Base-by-base conservation (phyloP, 2,113 vertebrate species). In the Thalassoma bifasciatum region DNA sequence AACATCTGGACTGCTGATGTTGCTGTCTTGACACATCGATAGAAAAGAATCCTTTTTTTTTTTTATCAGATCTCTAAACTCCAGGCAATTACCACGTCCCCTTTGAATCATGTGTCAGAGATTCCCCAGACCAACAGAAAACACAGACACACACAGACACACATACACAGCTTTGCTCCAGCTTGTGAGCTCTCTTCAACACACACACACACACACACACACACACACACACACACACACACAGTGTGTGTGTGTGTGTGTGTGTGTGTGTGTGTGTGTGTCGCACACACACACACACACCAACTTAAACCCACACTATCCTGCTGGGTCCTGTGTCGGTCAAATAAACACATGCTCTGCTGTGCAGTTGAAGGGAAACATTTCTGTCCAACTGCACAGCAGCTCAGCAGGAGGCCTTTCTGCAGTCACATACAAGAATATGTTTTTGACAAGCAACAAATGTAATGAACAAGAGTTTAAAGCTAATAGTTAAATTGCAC, bases 1-100 rank as follows among this genome's bases (percentile, higher is more conserved):
- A 50, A 63, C 75, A 82, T 79, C 75, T 82, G 83, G 74, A 24
- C 21, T 63, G 47, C 75, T 71, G 70, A 81, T 71, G 74, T 77
- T 73, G 53, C 22, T 24, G 1, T 1, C 44, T 47, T 42, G 70
- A 50, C 62, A 71, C 56, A 52, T 65, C 24, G 62, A 26, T 1
- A 65, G 24, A 36, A 38, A 24, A 73, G 23, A 72, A 57, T 24
- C 30, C 1, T 66, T 62, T 46, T 30, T 30, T 30, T 30, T 58
- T 58, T n/a, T 58, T n/a, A 51, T 63, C 26, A 42, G 23, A 62
- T 34, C n/a, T n/a, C 23, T 24, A 5, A 42, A 5, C n/a, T 23
- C 8, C 38, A 51, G 40, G 16, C 14, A 0, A 12, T 38, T n/a
- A 17, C 58, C 26, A 19, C 23, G 0, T 24, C 49, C 12, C 13